Evolutionary conservation across 2,113 vertebrate genomes (phyloP).

Genomic region (Plecotus auritus): DNA sequence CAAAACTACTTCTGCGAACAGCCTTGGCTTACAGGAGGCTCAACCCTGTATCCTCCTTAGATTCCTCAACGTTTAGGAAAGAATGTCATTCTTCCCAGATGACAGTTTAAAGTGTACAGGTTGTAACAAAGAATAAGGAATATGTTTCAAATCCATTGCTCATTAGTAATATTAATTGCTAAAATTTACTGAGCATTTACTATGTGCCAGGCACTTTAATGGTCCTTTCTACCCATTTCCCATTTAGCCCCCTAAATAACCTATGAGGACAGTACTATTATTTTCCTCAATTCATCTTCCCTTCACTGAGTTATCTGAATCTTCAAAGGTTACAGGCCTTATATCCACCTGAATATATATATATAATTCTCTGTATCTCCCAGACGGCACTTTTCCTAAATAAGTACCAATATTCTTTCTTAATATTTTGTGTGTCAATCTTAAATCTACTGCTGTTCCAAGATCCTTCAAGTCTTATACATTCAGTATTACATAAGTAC

Average conservation of each 20-base stretch:
- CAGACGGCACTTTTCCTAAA: neutral
- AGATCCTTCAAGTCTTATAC: neutral
- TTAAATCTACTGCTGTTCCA: neutral
- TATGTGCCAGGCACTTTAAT: neutral
- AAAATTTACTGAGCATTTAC: neutral
- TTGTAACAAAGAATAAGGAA: neutral
- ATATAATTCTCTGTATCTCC: neutral
- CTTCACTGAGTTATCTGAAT: neutral
- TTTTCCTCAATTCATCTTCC: neutral
- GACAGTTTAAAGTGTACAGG: neutral
- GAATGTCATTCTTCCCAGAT: neutral
- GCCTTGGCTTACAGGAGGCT: neutral
- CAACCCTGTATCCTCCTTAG: neutral
- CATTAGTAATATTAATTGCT: neutral
- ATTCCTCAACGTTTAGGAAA: neutral
- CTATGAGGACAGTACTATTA: neutral
- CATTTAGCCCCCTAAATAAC: neutral
- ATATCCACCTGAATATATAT: neutral
- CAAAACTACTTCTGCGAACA: neutral
- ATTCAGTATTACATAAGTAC: neutral
- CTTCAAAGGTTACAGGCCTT: neutral
- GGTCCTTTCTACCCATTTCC: neutral
- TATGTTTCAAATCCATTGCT: neutral
- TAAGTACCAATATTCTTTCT: neutral
- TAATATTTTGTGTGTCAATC: neutral